Base-by-base conservation (phyloP, 64 coral and sea anemone genomes). In the Pachyseris speciosa region DNA sequence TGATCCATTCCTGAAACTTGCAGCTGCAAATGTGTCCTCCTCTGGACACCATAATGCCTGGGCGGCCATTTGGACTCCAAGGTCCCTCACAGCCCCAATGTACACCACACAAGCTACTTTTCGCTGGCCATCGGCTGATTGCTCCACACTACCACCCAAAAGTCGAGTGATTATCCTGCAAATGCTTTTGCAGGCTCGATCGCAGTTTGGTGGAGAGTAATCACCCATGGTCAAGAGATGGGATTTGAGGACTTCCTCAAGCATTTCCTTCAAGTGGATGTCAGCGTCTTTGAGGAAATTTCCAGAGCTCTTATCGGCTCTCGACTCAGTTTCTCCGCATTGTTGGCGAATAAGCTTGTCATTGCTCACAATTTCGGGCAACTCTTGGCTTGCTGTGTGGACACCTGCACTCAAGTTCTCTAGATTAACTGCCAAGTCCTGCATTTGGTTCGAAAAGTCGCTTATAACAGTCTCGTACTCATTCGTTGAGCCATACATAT, bases 21-120 rank as follows among this genome's bases (percentile, higher is more conserved):
- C 80, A 75, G 90, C 92, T 12, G 90, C 75, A 20, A 98, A 90
- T 73, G 67, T 89, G 67, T 98, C 95, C 72, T 98, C 83, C 24
- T 84, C 91, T 50, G 95, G 85, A 73, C 70, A 86, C 91, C 95
- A 98, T n/a, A 98, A 36, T 10, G 92, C 86, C 24, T 92, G 87
- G 55, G 87, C 80, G 7, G 95, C 69, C 80, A 92, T 92, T 11
- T 80, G 76, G 20, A 98, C 83, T 11, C 95, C 95, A 58, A 86
- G 31, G 25, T 94, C 95, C 66, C 78, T 94, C 19, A 98, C 87
- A 37, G 95, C 91, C 4, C 91, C 92, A 87, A 94, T 98, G 52
- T 94, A 98, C 37, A 98, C 95, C 43, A 98, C 43, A 44, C 95
- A 98, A 52, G 76, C 83, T 66, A 94, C 51, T 36, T 98, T 98